Conservation (phyloP, 2,113 vertebrate species). For the Glaucomys volans region DNA sequence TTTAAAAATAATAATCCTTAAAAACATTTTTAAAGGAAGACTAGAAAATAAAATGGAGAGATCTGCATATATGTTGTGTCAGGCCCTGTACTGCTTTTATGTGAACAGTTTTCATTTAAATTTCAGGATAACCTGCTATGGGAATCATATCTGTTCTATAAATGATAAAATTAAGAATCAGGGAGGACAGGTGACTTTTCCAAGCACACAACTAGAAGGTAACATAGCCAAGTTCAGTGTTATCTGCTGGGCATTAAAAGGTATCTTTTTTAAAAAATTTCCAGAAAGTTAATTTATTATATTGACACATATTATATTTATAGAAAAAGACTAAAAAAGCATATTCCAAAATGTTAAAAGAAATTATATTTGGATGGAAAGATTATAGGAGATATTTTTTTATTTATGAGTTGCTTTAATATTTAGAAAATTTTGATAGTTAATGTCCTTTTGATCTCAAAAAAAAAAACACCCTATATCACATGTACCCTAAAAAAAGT, state of each 20-base stretch:
- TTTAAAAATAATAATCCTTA: conserved; percentile 60
- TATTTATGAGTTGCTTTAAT: background rate
- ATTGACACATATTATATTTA: background rate
- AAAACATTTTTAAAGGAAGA: conserved; percentile 50
- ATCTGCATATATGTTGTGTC: background rate
- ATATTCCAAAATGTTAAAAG: conserved; percentile 41
- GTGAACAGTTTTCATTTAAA: conserved; percentile 23
- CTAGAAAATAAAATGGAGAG: conserved; percentile 35
- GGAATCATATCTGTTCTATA: conserved; percentile 19
- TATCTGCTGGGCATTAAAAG: background rate
- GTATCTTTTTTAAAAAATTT: background rate
- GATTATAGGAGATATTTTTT: background rate
- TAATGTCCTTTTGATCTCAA: conserved; percentile 36
- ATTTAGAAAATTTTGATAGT: conserved; percentile 18
- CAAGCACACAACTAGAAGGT: background rate
- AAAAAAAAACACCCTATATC: background rate
- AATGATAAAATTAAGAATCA: background rate
- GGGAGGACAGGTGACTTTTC: conserved; percentile 15
- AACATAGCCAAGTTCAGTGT: background rate
- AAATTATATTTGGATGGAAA: background rate
- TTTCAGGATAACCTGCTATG: background rate
- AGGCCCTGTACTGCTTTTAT: background rate
- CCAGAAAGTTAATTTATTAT: background rate
- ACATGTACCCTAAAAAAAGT: conserved; percentile 7
- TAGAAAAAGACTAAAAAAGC: background rate